Evolutionary conservation across 2,113 vertebrate species (phyloP), one percentile per base, ranked within the genome.

Genomic region (Phocoena sinus): DNA sequence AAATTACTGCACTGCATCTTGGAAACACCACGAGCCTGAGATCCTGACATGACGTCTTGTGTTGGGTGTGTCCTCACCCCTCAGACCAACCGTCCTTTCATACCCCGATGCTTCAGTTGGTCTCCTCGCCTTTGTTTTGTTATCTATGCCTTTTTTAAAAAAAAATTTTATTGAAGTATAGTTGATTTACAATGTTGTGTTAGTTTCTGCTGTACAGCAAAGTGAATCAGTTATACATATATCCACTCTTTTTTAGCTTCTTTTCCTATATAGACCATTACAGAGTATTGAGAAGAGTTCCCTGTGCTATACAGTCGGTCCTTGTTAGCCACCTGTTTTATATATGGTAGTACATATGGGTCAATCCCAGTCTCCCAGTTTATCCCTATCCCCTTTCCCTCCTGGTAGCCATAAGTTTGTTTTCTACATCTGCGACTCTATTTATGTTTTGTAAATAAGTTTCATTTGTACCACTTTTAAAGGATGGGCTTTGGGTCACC

Each of bases 61-160:
- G 21, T 65, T 17, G 28, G 38, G 7, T 26, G 14, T 13, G 18
- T 8, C 8, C 7, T 76, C 33, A 13, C 17, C 73, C 36, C n/a
- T 62, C 18, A 18, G 23, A 12, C 13, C 41, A 62, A n/a, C 5
- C 38, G 26, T 41, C 18, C 9, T 33, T 83, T 63, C 20, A 60
- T 26, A 21, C 1, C 20, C 11, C 1, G 38, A 21, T 33, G 4
- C 44, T 71, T 21, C 17, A 26, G 15, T 44, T 7, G 1, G 15
- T 58, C 8, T 76, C 41, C 44, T 80, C 6, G 0, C 36, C 26
- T 77, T 73, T 73, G 44, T 36, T 77, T 53, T 92, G 4, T n/a
- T 74, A 33, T 50, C 33, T 25, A 2, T 95, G 18, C 5, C 4
- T 65, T 47, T 26, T 36, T 14, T 10, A 77, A 53, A 77, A 77